phyloP scores from a whole-genome alignment of 2,797 vertebrate species.

The Rhinatrema bivittatum region DNA sequence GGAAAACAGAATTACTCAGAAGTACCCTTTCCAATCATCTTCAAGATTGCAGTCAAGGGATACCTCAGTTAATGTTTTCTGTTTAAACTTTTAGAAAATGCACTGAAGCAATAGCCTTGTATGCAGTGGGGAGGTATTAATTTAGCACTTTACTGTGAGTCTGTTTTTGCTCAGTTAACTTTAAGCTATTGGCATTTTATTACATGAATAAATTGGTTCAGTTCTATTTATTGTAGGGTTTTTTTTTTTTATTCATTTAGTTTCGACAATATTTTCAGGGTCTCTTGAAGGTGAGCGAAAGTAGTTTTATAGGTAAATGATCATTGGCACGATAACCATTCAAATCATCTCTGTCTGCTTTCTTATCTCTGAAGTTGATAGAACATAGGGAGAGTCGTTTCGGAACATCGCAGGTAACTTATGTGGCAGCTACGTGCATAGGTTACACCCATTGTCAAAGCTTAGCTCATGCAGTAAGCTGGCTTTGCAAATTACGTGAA shows the following conservation, averaged over 20 bases:
- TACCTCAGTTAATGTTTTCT: constrained; percentile 3
- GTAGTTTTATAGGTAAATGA: too few relatives aligned
- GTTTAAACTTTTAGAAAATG: constrained; percentile 10
- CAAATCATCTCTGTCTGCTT: too few relatives aligned
- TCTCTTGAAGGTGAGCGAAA: not conserved
- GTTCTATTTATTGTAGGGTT: constrained; percentile 25
- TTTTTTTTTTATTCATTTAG: not conserved
- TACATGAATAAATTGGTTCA: constrained; percentile 33
- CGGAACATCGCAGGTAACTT: too few relatives aligned
- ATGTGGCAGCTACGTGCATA: too few relatives aligned
- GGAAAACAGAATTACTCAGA: constrained; percentile 5
- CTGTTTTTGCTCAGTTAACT: constrained; percentile 37
- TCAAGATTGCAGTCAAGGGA: constrained; percentile 6
- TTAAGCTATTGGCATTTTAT: constrained; percentile 31
- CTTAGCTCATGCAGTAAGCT: too few relatives aligned
- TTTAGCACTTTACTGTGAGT: constrained; percentile 18
- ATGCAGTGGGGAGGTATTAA: constrained; percentile 24
- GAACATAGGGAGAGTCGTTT: too few relatives aligned
- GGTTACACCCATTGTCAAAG: too few relatives aligned
- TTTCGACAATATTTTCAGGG: not conserved
- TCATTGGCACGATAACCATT: too few relatives aligned
- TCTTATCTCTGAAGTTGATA: too few relatives aligned
- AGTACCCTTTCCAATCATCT: constrained; percentile 22
- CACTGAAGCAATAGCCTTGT: constrained; percentile 2
- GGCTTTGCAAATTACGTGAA: too few relatives aligned